Evolutionary conservation across 1,140 invertebrate genomes (phyloP).

Genomic region (Eriosoma lanigerum): DNA sequence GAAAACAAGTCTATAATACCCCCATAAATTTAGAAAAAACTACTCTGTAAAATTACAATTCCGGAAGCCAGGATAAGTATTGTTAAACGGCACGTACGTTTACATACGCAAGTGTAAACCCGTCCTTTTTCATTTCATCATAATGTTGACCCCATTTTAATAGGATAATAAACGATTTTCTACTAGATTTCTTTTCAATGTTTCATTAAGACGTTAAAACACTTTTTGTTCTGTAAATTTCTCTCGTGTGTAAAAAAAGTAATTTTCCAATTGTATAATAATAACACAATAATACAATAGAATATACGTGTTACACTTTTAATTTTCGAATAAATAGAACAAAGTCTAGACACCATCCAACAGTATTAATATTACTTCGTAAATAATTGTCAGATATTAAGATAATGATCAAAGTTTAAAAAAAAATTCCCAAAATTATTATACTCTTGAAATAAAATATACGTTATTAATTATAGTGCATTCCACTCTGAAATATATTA

Average conservation of each 20-base stretch:
- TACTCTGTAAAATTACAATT: neutral
- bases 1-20: slow-evolving; percentile 11
- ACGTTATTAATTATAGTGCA: neutral
- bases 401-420: neutral
- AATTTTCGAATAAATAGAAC: slow-evolving; percentile 36
- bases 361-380: neutral
- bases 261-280: slow-evolving; percentile 28
- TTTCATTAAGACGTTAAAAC: neutral
- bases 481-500: neutral
- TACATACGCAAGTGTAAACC: neutral
- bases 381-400: neutral
- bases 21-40: slow-evolving; percentile 12
- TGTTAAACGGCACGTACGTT: slow-evolving; percentile 30
- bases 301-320: slow-evolving; percentile 23
- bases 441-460: neutral
- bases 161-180: slow-evolving; percentile 33
- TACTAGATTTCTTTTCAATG: neutral
- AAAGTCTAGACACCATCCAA: neutral
- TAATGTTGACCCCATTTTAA: slow-evolving; percentile 36
- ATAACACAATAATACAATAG: too few species aligned
- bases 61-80: slow-evolving; percentile 1
- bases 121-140: neutral
- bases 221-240: neutral
- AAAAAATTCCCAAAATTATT: neutral
- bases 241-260: slow-evolving; percentile 1